These are phyloP conservation scores for Falco berigora DNA, from an alignment of 2,797 vertebrate species.

Conservation along the genomic window DNA sequence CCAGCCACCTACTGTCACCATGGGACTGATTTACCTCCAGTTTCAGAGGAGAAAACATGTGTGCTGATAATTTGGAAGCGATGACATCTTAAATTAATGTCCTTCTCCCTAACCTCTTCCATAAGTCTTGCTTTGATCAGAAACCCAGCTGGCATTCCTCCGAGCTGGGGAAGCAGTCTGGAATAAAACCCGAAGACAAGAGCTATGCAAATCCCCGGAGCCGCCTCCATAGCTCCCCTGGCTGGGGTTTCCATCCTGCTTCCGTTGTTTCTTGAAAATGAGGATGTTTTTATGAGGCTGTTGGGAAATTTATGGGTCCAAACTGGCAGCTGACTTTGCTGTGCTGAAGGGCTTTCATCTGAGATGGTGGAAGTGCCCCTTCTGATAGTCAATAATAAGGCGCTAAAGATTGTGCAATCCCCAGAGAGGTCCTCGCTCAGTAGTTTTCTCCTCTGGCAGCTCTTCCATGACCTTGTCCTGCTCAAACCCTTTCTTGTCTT, in stretches of 20 bases:
- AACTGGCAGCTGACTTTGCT: not conserved
- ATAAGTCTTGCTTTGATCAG: not conserved
- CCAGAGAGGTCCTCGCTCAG: not conserved
- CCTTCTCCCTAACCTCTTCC: not conserved
- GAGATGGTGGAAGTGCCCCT: not conserved
- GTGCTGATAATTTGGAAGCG: not conserved
- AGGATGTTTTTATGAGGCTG: not conserved
- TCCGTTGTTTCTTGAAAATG: not conserved
- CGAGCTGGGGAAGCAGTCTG: not conserved
- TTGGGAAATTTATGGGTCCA: not conserved
- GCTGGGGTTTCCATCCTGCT: not conserved
- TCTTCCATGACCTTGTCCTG: fast-evolving
- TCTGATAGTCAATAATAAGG: not conserved
- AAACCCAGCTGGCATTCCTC: not conserved
- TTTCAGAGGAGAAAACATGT: not conserved
- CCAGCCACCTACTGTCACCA: not conserved
- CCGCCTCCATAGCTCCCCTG: fast-evolving
- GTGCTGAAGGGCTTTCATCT: not conserved
- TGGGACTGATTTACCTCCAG: not conserved
- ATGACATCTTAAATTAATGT: not conserved
- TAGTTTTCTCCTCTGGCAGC: not conserved
- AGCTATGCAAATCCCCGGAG: not conserved
- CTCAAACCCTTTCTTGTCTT: not conserved
- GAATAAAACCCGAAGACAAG: not conserved
- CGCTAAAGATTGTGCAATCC: not conserved